These are phyloP conservation scores for Macrosiphum euphorbiae DNA, from an alignment of 2,888 invertebrate genomes.

Conservation along the genomic window DNA sequence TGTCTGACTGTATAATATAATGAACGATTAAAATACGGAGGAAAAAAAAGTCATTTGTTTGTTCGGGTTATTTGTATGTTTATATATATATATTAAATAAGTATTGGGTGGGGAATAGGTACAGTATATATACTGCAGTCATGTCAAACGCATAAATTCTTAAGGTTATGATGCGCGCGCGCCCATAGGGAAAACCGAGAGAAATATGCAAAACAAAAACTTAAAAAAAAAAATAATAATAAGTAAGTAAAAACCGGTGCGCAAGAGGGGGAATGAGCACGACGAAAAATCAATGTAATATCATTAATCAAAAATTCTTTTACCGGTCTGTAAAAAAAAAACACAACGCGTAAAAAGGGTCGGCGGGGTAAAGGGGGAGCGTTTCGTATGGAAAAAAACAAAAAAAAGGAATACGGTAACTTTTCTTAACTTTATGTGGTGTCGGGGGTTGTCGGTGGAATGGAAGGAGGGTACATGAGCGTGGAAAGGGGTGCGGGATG, in stretches of 20 bases:
- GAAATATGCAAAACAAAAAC: slow-evolving; percentile 62
- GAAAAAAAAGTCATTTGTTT: slow-evolving; percentile 39
- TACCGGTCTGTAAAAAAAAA: slow-evolving; percentile 56
- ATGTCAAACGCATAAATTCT: slow-evolving; percentile 58
- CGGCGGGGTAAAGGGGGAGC: slow-evolving; percentile 27
- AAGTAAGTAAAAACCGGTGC: slow-evolving; percentile 26
- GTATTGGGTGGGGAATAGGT: background rate
- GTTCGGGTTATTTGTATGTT: background rate
- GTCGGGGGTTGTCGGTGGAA: slow-evolving; percentile 6
- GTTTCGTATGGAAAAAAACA: slow-evolving; percentile 51
- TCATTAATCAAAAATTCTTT: slow-evolving; percentile 65
- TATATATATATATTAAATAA: background rate
- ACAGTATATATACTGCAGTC: background rate
- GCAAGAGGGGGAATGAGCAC: slow-evolving; percentile 21
- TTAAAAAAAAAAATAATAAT: slow-evolving; percentile 21
- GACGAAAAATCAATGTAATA: slow-evolving; percentile 63
- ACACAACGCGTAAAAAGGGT: slow-evolving; percentile 28
- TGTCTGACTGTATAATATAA: background rate
- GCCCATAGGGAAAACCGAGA: slow-evolving; percentile 19
- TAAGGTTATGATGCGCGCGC: slow-evolving; percentile 41
- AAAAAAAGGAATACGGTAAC: slow-evolving; percentile 48
- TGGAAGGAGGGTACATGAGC: background rate
- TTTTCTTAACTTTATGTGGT: slow-evolving; percentile 63
- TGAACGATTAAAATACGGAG: slow-evolving; percentile 26
- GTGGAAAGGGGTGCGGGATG: slow-evolving; percentile 43